A percentile compares a stretch with the other conserved stretches of the same genome.
These are phyloP conservation scores for Heliconius melpomene DNA, from an alignment of 1,140 invertebrate species.

Conservation along the genomic window DNA sequence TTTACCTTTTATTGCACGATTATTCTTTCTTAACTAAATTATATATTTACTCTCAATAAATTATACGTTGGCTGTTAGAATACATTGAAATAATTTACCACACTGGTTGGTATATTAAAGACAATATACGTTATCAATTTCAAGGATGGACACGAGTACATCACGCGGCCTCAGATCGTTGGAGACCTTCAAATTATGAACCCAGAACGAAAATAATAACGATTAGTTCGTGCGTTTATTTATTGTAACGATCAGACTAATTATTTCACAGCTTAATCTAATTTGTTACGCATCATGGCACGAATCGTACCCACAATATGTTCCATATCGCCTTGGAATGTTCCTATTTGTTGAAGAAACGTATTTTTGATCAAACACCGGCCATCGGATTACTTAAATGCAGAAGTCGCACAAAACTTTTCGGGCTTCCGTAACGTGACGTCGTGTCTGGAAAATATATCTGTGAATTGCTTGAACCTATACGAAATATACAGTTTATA, in stretches of 20 bases:
- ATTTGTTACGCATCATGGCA: conserved; percentile 58
- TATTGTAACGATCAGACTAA: conserved; percentile 58
- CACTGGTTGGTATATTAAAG: not conserved
- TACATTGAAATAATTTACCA: not conserved
- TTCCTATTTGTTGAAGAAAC: conserved; percentile 19
- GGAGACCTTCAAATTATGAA: conserved; percentile 33
- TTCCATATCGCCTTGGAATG: conserved; percentile 31
- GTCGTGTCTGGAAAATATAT: not conserved
- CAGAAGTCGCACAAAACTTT: conserved; percentile 6
- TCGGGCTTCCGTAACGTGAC: not conserved
- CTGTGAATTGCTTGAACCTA: not conserved
- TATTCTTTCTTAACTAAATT: not conserved
- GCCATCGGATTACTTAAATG: not conserved
- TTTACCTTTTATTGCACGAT: not conserved
- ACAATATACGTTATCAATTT: conserved; percentile 9
- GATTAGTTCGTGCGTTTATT: conserved; percentile 55
- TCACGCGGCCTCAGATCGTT: conserved; percentile 13
- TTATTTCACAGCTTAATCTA: conserved; percentile 69
- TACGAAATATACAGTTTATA: not conserved
- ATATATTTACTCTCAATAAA: not conserved
- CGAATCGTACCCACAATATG: conserved; percentile 40
- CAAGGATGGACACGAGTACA: conserved; percentile 15
- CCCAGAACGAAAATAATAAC: conserved; percentile 34
- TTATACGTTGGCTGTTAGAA: not conserved
- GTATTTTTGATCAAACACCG: not conserved